Evolutionary conservation across 1,140 invertebrate genomes (phyloP).

Genomic region (Phocides pigmalion): DNA sequence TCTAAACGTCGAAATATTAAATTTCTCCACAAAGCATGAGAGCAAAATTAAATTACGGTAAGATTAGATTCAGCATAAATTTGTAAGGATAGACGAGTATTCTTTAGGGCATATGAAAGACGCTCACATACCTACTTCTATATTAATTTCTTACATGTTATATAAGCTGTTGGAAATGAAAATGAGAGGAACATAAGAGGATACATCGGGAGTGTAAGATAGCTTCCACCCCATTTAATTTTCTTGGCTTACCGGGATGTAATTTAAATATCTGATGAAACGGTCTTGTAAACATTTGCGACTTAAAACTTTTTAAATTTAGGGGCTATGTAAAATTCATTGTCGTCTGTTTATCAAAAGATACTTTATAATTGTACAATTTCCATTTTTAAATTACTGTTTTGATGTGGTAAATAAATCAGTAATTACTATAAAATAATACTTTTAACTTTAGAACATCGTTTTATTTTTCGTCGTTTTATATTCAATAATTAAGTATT

Average conservation of each 20-base stretch:
- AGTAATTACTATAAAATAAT: too few species aligned
- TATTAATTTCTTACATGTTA: not conserved
- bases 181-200: slow-evolving; percentile 1
- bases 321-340: slow-evolving; percentile 5
- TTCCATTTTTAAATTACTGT: too few species aligned
- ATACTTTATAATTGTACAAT: too few species aligned
- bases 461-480: too few species aligned
- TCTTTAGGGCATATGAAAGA: slow-evolving; percentile 1
- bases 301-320: slow-evolving; percentile 23
- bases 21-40: not conserved
- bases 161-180: not conserved
- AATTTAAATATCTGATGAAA: slow-evolving; percentile 41
- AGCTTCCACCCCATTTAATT: slow-evolving; percentile 36
- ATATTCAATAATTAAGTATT: too few species aligned
- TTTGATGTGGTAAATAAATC: too few species aligned
- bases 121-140: not conserved
- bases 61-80: slow-evolving; percentile 7
- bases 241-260: slow-evolving; percentile 34
- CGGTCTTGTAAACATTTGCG: slow-evolving; percentile 23
- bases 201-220: slow-evolving; percentile 33
- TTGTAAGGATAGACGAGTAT: slow-evolving; percentile 2
- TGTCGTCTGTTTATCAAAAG: too few species aligned
- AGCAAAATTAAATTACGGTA: slow-evolving; percentile 12
- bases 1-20: not conserved
- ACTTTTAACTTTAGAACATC: too few species aligned